phyloP scores from a whole-genome alignment of 64 coral and sea anemone genomes.

The Pachyseris speciosa region DNA sequence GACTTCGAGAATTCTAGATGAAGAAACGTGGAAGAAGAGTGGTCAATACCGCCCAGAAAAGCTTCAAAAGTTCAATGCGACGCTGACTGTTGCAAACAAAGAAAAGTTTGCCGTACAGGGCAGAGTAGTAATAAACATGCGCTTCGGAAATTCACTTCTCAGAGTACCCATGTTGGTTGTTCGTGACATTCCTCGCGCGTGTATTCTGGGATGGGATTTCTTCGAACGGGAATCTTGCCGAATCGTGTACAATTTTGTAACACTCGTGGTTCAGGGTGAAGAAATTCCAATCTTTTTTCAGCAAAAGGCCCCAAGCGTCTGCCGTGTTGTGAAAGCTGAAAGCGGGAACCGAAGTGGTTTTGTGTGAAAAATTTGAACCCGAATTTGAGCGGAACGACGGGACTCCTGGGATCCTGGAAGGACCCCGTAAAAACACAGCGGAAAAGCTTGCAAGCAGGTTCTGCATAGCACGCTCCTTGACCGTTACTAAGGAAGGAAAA shows the following conservation, averaged over 20 bases:
- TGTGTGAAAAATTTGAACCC: conserved; percentile 17
- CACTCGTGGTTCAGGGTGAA: conserved; percentile 7
- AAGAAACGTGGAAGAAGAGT: conserved; percentile 55
- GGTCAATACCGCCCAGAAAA: no score
- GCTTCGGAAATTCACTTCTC: background rate
- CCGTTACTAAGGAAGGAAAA: background rate
- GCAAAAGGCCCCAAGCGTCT: background rate
- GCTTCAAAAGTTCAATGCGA: background rate
- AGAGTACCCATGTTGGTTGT: background rate
- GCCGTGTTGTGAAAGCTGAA: conserved; percentile 26
- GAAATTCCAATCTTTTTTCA: conserved; percentile 41
- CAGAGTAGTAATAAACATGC: background rate
- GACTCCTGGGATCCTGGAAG: conserved; percentile 29
- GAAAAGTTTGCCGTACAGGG: conserved; percentile 41
- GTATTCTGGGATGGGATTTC: conserved; percentile 58
- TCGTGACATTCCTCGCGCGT: no score
- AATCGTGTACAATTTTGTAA: conserved; percentile 50
- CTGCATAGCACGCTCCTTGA: conserved; percentile 6
- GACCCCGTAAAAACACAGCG: background rate
- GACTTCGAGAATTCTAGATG: conserved; percentile 27
- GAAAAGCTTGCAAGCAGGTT: no score
- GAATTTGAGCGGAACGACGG: conserved; percentile 41
- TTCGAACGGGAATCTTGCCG: conserved; percentile 37
- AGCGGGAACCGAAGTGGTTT: conserved; percentile 16
- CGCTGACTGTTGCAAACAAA: conserved; percentile 40